Base-by-base conservation (phyloP, 2,797 vertebrate species). In the Pelodytes ibericus region DNA sequence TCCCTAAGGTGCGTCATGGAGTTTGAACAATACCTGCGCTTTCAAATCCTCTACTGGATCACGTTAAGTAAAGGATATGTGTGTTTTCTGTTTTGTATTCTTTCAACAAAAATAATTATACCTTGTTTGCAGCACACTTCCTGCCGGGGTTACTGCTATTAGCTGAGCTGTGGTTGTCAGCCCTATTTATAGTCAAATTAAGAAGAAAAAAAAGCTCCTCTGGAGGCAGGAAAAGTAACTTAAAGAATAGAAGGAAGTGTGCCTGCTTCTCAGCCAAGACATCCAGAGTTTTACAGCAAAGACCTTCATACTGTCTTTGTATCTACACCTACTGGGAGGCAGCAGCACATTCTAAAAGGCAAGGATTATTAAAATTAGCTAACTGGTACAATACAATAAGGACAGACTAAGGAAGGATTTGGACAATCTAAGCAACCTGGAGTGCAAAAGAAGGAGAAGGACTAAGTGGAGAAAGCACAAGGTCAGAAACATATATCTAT, bases 231-330 rank as follows among this genome's bases (percentile, higher is more conserved):
- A 98, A 98, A 93, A 94, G 93, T 93, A 96, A 91, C 93, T 91
- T 91, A 90, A 96, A 98, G 95, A 98, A 98, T 98, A 89, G 95
- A 87, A 96, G 96, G 96, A 98, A 98, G 93, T 94, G 90, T 90
- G 91, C 89, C 86, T 93, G 90, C 91, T 91, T 89, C 92, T 92
- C 88, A 87, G 89, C 90, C 89, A 95, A 96, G 95, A 93, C 95
- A 91, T 89, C 89, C 91, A 84, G 85, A 87, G 83, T 86, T 86
- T 84, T 88, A 84, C 87, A 88, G 85, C 86, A 88, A 80, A 82
- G 74, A 85, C 84, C 84, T 83, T 83, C 72, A 78, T 78, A 70
- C 22, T 20, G 77, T 84, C 77, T 81, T 84, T 83, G 72, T 51
- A 53, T 65, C 80, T 75, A 81, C 80, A 56, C 80, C 77, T 44